Evolutionary conservation across 2,888 invertebrate genomes (phyloP).

Genomic region (Galeopsomyia nigrocyanea): DNA sequence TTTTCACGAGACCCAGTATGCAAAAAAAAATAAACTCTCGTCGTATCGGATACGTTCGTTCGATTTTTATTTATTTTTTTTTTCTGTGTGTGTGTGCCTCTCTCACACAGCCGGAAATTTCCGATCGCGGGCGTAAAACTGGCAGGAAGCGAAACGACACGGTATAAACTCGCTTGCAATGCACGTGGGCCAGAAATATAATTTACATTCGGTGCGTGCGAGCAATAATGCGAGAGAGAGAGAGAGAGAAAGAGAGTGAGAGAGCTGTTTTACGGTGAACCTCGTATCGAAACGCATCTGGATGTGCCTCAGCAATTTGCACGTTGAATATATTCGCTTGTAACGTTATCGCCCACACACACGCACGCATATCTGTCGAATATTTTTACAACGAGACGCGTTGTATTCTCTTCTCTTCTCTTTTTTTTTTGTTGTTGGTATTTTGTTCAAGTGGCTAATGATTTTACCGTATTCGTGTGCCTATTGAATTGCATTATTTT

Average conservation of each 20-base stretch:
- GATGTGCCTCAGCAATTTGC: constrained; percentile 21
- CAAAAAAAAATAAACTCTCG: constrained; percentile 26
- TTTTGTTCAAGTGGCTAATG: no score
- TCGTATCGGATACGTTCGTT: constrained; percentile 6
- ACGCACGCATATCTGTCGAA: no score
- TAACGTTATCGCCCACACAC: constrained; percentile 2
- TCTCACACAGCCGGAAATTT: constrained; percentile 21
- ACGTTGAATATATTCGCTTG: background rate
- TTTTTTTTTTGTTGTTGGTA: no score
- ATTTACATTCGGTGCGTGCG: constrained; percentile 32
- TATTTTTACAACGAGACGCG: no score
- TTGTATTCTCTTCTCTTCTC: no score
- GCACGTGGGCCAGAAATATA: constrained; percentile 17
- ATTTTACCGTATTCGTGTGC: no score
- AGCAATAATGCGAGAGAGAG: background rate
- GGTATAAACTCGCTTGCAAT: constrained; percentile 10
- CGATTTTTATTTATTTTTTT: constrained; percentile 16
- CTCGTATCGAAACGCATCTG: constrained; percentile 27
- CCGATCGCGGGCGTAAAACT: constrained; percentile 38
- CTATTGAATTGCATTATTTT: no score
- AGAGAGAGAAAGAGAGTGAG: constrained; percentile 37
- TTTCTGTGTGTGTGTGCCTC: background rate
- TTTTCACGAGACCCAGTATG: background rate
- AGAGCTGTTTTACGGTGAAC: constrained; percentile 43
- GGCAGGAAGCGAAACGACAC: constrained; percentile 40